phyloP scores from a whole-genome alignment of 1,140 invertebrate species.

The Leguminivora glycinivorella region DNA sequence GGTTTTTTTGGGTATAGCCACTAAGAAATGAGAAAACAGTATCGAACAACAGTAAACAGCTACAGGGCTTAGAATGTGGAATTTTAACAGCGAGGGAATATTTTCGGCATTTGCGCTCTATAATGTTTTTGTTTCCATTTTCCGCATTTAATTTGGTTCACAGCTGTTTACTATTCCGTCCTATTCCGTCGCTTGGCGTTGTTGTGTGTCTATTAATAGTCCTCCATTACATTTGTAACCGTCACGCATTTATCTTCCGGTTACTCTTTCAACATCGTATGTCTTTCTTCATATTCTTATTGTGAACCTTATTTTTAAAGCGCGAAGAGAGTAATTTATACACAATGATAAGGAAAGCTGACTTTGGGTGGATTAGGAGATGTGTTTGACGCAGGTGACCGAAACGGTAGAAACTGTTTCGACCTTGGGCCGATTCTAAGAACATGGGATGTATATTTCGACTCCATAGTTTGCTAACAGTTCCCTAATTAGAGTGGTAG shows the following conservation, averaged over 20 bases:
- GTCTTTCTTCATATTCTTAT: neutral
- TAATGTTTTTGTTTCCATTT: neutral
- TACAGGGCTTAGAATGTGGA: too few relatives aligned
- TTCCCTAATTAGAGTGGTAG: too few relatives aligned
- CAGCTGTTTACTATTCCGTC: constrained; percentile 23
- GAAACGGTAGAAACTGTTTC: neutral
- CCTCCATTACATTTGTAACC: neutral
- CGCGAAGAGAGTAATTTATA: neutral
- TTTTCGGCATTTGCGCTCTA: neutral
- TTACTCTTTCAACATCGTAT: neutral
- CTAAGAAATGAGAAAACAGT: too few relatives aligned
- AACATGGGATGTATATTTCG: neutral
- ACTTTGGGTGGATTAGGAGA: neutral
- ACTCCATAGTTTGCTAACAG: too few relatives aligned
- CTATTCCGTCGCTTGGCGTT: constrained; percentile 18
- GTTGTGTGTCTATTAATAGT: constrained; percentile 24
- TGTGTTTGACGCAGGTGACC: neutral
- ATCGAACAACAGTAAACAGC: too few relatives aligned
- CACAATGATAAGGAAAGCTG: neutral
- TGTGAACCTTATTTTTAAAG: neutral
- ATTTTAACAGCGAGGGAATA: neutral
- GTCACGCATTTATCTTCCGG: constrained; percentile 1
- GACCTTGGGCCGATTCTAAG: neutral
- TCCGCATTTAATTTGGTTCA: constrained; percentile 14
- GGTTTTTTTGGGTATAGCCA: too few relatives aligned